phyloP scores from a whole-genome alignment of 1,140 invertebrate species.

The Scaptomyza pallida region DNA sequence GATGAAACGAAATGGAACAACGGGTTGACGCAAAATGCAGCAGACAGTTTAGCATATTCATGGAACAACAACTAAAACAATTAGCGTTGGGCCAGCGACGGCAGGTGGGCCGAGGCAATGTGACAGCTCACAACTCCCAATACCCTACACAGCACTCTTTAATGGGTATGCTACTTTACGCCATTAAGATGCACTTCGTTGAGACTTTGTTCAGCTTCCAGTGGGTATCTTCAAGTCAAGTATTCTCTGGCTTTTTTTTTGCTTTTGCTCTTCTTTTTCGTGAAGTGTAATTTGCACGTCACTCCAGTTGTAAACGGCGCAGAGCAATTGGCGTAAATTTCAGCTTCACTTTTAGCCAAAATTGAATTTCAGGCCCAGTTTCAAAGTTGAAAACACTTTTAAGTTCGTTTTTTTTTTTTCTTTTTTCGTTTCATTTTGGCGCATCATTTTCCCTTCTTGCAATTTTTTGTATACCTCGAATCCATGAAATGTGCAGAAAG shows the following conservation, averaged over 20 bases:
- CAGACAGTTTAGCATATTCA: constrained; percentile 81
- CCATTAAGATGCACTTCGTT: not conserved
- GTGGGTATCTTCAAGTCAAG: constrained; percentile 4
- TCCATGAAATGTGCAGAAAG: no score
- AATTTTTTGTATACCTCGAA: no score
- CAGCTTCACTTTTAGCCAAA: constrained; percentile 37
- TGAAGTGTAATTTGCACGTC: constrained; percentile 74
- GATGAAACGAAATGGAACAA: not conserved
- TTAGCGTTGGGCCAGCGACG: constrained; percentile 58
- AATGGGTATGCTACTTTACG: constrained; percentile 16
- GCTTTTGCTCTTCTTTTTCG: constrained; percentile 26
- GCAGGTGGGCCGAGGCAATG: constrained; percentile 54
- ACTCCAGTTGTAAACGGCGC: constrained; percentile 69
- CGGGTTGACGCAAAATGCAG: constrained; percentile 44
- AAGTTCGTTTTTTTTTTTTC: not conserved
- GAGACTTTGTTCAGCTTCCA: not conserved
- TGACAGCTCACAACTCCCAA: constrained; percentile 30
- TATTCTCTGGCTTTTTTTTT: no score
- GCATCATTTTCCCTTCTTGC: constrained; percentile 15
- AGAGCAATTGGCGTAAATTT: constrained; percentile 47
- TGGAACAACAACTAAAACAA: constrained; percentile 80
- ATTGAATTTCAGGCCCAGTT: constrained; percentile 38
- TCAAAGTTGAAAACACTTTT: constrained; percentile 9
- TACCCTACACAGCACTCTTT: constrained; percentile 4
- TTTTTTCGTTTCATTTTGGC: constrained; percentile 9